phyloP scores from a whole-genome alignment of 2,888 invertebrate species.

The Spilarctia lutea region DNA sequence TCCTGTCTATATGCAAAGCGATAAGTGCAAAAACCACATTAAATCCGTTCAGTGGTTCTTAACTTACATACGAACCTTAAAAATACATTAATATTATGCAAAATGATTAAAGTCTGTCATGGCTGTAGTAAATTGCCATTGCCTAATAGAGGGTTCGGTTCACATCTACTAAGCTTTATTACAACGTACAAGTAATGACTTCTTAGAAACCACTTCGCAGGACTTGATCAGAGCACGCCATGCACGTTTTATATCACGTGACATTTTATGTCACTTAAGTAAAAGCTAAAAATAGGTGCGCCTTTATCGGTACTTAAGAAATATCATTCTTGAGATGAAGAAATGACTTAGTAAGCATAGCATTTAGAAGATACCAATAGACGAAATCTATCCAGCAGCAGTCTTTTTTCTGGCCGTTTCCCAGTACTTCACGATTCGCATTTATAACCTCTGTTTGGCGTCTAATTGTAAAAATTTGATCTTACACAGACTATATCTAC shows the following conservation, averaged over 20 bases:
- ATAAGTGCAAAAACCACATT: background rate
- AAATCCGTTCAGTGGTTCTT: background rate
- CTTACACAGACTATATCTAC: no score
- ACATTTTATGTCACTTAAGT: background rate
- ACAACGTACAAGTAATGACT: conserved; percentile 22
- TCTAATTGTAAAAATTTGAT: no score
- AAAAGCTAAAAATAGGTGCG: background rate
- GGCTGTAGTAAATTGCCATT: conserved; percentile 27
- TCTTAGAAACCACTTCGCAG: conserved; percentile 22
- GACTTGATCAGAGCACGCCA: conserved; percentile 22
- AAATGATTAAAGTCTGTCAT: conserved; percentile 5
- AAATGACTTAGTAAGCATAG: background rate
- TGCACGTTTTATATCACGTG: conserved; percentile 16
- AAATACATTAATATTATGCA: background rate
- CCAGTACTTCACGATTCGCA: no score
- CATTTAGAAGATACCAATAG: background rate
- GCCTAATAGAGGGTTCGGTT: conserved; percentile 10
- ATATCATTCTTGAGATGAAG: background rate
- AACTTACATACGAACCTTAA: background rate
- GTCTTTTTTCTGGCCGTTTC: background rate
- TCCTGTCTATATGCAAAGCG: background rate
- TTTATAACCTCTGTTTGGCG: no score
- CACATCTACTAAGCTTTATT: conserved; percentile 28
- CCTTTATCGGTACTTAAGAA: no score
- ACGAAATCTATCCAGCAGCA: background rate